These are phyloP conservation scores for Lymantria dispar DNA, from an alignment of 2,888 invertebrate genomes.

Conservation along the genomic window DNA sequence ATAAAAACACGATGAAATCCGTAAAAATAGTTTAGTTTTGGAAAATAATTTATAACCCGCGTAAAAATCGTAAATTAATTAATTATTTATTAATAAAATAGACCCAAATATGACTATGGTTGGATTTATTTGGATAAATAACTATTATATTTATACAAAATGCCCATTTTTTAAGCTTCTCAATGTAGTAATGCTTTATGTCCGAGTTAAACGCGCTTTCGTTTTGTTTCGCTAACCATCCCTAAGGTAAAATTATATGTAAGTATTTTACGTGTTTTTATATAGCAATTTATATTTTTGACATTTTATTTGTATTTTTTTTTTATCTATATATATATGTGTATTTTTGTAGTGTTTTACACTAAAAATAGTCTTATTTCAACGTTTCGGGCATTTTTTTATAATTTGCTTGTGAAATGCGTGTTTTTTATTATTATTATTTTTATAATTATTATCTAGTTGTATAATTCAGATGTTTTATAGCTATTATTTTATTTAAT, in stretches of 20 bases:
- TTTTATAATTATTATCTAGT: no score
- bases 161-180: slow-evolving; percentile 76
- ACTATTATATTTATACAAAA: slow-evolving; percentile 33
- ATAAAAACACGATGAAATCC: no score
- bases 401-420: background rate
- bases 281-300: background rate
- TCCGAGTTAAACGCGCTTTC: slow-evolving; percentile 51
- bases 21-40: no score
- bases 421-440: background rate
- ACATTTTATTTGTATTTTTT: background rate
- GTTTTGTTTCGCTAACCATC: slow-evolving; percentile 55
- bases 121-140: background rate
- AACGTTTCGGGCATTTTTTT: background rate
- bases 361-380: background rate
- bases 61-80: no score
- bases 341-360: background rate
- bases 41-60: no score
- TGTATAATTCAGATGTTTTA: no score
- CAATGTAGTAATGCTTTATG: slow-evolving; percentile 61
- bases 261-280: slow-evolving; percentile 38
- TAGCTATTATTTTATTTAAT: no score
- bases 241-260: slow-evolving; percentile 48
- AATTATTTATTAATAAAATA: slow-evolving; percentile 1
- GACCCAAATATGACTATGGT: background rate
- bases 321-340: background rate